These are phyloP conservation scores for Pocillopora damicornis DNA, from an alignment of 64 coral and sea anemone species.

Conservation along the genomic window DNA sequence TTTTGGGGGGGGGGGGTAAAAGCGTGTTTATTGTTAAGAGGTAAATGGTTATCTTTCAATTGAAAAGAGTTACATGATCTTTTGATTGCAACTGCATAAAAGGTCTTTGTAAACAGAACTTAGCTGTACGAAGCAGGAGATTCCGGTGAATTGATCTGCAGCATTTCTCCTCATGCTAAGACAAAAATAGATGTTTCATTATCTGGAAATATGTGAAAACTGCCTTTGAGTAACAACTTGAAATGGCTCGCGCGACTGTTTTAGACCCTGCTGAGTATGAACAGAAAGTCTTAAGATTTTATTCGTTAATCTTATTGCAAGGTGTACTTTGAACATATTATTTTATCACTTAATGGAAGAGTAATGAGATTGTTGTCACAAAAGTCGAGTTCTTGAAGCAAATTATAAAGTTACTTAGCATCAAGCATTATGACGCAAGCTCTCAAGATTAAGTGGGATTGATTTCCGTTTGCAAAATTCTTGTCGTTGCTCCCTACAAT, in stretches of 20 bases:
- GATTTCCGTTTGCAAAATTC: not conserved
- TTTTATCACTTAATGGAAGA: not conserved
- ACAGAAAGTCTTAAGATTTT: not conserved
- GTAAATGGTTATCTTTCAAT: no score
- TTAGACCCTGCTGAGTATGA: not conserved
- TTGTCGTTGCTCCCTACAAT: not conserved
- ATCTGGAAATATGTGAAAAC: not conserved
- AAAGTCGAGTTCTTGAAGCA: not conserved
- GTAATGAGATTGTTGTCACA: constrained; percentile 6
- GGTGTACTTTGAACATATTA: not conserved
- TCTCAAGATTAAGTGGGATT: constrained; percentile 28
- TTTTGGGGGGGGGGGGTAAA: no score
- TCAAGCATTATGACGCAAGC: constrained; percentile 1
- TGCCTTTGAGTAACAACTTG: not conserved
- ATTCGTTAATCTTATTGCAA: not conserved
- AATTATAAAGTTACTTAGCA: constrained; percentile 12
- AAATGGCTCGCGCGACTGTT: not conserved
- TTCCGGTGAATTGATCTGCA: no score
- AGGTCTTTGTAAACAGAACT: no score
- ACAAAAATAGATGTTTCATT: no score
- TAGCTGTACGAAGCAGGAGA: no score
- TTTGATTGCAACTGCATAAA: no score
- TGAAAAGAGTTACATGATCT: no score
- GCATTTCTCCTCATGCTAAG: no score
- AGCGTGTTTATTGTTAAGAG: no score